Conservation (phyloP, 2,888 invertebrate species). For the Athalia rosae region DNA sequence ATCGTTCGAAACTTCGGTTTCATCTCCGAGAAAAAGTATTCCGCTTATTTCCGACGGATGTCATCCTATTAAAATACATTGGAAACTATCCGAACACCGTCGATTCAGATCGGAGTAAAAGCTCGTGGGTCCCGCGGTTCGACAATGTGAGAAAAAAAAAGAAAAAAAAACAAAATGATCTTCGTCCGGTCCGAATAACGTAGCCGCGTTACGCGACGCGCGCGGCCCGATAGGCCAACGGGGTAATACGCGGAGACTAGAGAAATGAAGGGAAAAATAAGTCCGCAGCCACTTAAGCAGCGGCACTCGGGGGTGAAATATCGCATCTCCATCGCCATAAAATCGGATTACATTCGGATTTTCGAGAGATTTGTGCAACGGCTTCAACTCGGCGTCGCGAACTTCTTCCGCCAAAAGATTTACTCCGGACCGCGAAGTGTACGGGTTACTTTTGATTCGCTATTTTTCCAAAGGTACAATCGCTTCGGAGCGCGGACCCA, state of each 20-base stretch:
- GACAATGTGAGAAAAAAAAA: too few relatives aligned
- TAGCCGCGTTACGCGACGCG: not conserved
- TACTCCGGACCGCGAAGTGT: too few relatives aligned
- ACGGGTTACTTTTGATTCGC: slow-evolving; percentile 16
- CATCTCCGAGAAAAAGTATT: too few relatives aligned
- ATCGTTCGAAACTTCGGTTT: too few relatives aligned
- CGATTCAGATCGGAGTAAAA: too few relatives aligned
- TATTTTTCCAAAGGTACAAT: not conserved
- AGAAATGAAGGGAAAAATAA: slow-evolving; percentile 34
- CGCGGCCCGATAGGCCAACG: slow-evolving; percentile 6
- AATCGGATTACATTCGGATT: slow-evolving; percentile 35
- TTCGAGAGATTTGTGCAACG: slow-evolving; percentile 36
- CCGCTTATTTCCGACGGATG: too few relatives aligned
- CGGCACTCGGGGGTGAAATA: slow-evolving; percentile 19
- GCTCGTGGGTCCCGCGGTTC: too few relatives aligned
- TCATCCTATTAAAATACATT: too few relatives aligned
- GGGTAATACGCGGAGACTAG: slow-evolving; percentile 3
- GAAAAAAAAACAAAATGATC: too few relatives aligned
- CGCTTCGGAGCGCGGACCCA: not conserved
- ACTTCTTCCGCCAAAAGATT: slow-evolving; percentile 7
- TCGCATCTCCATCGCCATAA: slow-evolving; percentile 42
- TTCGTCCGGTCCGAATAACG: not conserved
- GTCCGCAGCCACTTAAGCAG: slow-evolving; percentile 25
- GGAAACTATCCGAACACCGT: too few relatives aligned
- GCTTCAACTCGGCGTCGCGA: slow-evolving; percentile 10